phyloP scores from a whole-genome alignment of 2,113 vertebrate species.

The Raja brachyura region DNA sequence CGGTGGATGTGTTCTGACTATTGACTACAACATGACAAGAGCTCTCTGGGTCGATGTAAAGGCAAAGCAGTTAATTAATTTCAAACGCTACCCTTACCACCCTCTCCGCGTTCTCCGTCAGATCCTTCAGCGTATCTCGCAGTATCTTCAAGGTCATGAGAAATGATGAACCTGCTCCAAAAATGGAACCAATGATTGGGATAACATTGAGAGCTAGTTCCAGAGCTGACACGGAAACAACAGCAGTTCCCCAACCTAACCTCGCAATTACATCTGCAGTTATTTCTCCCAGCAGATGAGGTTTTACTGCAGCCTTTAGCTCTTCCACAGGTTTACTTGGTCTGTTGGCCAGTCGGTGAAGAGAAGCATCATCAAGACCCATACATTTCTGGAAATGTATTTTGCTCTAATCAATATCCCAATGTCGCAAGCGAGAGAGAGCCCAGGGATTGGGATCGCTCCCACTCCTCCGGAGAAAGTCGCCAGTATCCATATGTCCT shows the following conservation, averaged over 20 bases:
- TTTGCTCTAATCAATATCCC: neutral
- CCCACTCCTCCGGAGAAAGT: neutral
- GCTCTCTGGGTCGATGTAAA: too few species aligned
- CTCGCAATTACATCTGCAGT: neutral
- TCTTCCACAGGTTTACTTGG: conserved; percentile 15
- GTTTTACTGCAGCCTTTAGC: neutral
- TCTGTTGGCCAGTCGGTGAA: neutral
- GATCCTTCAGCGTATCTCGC: too few species aligned
- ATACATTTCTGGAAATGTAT: too few species aligned
- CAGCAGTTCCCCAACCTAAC: neutral
- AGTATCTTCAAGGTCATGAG: too few species aligned
- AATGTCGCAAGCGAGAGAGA: neutral
- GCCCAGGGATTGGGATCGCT: neutral
- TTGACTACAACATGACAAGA: too few species aligned
- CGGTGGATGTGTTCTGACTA: too few species aligned
- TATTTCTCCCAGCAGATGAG: neutral
- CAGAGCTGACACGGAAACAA: neutral
- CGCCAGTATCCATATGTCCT: too few species aligned
- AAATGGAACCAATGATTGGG: neutral
- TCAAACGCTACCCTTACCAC: too few species aligned
- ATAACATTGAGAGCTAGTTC: neutral
- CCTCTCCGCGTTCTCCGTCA: too few species aligned
- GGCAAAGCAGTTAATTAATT: too few species aligned
- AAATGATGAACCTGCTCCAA: neutral
- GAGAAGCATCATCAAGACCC: conserved; percentile 24